Base-by-base conservation (phyloP, 2,888 invertebrate species). In the Cyclophora punctaria region DNA sequence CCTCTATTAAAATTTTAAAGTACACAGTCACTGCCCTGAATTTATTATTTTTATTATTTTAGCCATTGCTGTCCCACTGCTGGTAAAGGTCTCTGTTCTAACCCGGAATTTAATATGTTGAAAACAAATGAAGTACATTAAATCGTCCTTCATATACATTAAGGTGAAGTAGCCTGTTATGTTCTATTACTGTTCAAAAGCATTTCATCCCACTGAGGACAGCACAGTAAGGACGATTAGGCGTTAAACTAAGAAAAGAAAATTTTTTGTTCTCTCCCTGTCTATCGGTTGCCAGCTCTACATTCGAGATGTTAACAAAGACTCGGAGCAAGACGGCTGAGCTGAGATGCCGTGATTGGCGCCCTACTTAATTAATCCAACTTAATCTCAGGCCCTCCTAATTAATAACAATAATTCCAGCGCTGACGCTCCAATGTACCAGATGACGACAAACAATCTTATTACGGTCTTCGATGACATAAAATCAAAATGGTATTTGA, bases 381-480 rank as follows among this genome's bases (percentile, higher is more conserved):
- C 56, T 59, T 61, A 59, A 56, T 61, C 59, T 57, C 76, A 74
- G 78, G 76, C 78, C 77, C 80, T 79, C 75, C 83, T 87, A 86
- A 87, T 87, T 87, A 87, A 87, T 86, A 87, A 84, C 81, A 86
- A 86, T 87, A 86, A 84, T 80, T 83, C 76, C 67, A 69, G 70
- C 73, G 75, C 20, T 20, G 72, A 75, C 73, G 71, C 63, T 56
- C 60, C 68, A 68, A 75, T 74, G 69, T 63, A 70, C 75, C 83
- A 86, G 84, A 83, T 87, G 87, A 80, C 86, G 85, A 80, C 77
- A 70, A 65, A 56, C 44, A 37, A 51, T 47, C 44, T 52, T 54
- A 63, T 60, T 66, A 63, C 65, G 68, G 66, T 69, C 71, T 70
- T 71, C 73, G 57, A 63, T 56, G 60, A 66, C 71, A 71, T 72